Percentiles rank a stretch among this genome's conserved stretches.
Conservation (phyloP, 2,113 vertebrate species). For the Pelvicachromis taeniatus region DNA sequence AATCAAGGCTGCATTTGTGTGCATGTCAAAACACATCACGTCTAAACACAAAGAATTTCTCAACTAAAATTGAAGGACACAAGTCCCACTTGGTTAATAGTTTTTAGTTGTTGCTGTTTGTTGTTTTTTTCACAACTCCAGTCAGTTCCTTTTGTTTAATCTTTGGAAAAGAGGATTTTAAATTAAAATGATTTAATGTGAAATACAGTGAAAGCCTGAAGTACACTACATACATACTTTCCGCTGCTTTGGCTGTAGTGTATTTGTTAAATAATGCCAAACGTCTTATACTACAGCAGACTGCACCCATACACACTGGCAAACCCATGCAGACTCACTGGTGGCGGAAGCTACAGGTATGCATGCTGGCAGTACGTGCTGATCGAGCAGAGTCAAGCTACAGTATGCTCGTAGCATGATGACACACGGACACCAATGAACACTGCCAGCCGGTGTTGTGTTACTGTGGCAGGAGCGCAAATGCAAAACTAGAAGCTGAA, state of each 20-base stretch:
- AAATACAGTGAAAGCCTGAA: neutral
- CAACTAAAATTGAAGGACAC: conserved; percentile 35
- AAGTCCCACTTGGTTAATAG: neutral
- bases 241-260: neutral
- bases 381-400: conserved; percentile 22
- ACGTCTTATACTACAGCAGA: neutral
- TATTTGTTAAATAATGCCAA: neutral
- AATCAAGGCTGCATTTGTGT: conserved; percentile 38
- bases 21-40: conserved; percentile 23
- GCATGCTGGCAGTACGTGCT: conserved; percentile 77
- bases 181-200: neutral
- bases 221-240: neutral
- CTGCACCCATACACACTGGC: neutral
- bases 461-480: conserved; percentile 20
- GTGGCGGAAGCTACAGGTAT: conserved; percentile 53
- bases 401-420: neutral
- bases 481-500: conserved; percentile 40
- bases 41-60: conserved; percentile 40
- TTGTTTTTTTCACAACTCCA: neutral
- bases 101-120: neutral
- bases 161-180: neutral
- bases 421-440: conserved; percentile 14
- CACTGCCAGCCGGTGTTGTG: conserved; percentile 24
- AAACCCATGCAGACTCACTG: conserved; percentile 39
- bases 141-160: neutral